Evolutionary conservation across 1,140 invertebrate species (phyloP).

Genomic region (Megalonaias nervosa): DNA sequence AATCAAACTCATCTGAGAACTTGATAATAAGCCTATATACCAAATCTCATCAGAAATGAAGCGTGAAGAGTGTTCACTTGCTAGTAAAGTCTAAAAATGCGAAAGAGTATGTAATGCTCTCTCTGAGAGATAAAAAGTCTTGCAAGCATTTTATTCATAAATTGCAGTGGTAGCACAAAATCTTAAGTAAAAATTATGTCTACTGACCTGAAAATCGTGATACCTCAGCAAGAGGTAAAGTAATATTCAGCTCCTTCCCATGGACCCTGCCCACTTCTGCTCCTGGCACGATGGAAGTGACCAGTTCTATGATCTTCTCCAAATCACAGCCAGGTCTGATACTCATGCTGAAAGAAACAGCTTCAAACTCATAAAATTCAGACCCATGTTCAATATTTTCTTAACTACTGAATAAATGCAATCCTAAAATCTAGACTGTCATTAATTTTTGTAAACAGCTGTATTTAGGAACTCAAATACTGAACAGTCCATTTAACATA

Average conservation of each 20-base stretch:
- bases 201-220: constrained; percentile 23
- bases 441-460: too few species aligned
- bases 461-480: too few species aligned
- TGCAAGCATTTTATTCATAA: neutral
- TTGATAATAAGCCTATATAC: too few species aligned
- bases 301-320: constrained; percentile 38
- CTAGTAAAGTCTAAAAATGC: too few species aligned
- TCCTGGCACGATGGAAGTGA: constrained; percentile 39
- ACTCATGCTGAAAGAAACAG: constrained; percentile 56
- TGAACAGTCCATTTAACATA: too few species aligned
- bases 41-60: too few species aligned
- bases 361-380: too few species aligned
- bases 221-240: constrained; percentile 40
- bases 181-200: neutral
- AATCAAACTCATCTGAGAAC: too few species aligned
- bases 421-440: too few species aligned
- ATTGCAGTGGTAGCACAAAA: neutral
- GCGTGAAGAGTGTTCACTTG: too few species aligned
- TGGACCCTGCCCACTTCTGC: constrained; percentile 48
- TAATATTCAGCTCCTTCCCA: constrained; percentile 58
- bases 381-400: too few species aligned
- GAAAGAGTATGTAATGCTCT: neutral
- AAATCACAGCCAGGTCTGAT: constrained; percentile 44
- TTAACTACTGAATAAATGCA: too few species aligned
- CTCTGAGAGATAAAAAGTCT: neutral